Evolutionary conservation across 2,113 vertebrate genomes (phyloP).

Genomic region (Pipra filicauda): DNA sequence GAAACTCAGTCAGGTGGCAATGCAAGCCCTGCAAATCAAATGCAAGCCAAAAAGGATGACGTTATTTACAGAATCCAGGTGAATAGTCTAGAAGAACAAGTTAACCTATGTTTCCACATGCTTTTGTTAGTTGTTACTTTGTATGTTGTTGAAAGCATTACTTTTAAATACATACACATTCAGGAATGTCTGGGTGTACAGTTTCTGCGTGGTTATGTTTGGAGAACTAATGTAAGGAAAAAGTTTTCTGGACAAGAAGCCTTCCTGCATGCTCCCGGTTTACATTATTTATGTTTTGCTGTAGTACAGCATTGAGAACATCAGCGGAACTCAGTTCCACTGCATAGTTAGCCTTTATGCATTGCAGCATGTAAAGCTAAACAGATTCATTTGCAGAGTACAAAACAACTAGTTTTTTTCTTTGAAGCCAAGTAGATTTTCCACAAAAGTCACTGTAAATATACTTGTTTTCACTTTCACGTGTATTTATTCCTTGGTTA

Average conservation of each 20-base stretch:
- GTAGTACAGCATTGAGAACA: neutral
- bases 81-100: constrained; percentile 49
- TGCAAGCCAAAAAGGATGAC: constrained; percentile 87
- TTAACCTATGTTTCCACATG: neutral
- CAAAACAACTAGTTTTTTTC: neutral
- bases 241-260: neutral
- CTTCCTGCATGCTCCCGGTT: neutral
- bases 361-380: neutral
- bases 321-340: neutral
- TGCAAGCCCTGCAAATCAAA: constrained; percentile 82
- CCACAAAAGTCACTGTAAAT: neutral
- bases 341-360: neutral
- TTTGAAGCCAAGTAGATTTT: neutral
- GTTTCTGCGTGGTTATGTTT: neutral
- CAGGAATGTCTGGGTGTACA: neutral
- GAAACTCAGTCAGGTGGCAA: constrained; percentile 77
- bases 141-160: neutral
- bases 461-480: neutral
- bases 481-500: neutral
- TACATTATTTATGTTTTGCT: neutral
- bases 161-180: neutral
- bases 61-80: constrained; percentile 98
- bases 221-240: neutral
- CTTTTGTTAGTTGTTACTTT: neutral
- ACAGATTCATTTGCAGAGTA: neutral